These are phyloP conservation scores for Chanos chanos DNA, from an alignment of 2,797 vertebrate species.

Conservation along the genomic window DNA sequence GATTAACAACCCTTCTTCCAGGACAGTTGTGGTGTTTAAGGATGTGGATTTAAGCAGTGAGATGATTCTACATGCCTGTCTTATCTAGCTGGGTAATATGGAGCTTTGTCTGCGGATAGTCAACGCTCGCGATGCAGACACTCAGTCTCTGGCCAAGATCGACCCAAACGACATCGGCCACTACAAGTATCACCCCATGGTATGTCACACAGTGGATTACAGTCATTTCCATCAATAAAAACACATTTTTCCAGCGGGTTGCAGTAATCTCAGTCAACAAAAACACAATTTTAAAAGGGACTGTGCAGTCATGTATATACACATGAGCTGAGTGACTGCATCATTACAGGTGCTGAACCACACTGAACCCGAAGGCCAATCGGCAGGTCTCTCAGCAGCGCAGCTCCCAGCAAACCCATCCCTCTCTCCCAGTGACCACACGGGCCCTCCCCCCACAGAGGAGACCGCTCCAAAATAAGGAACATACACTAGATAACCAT, in stretches of 20 bases:
- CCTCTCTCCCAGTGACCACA: conserved; percentile 41
- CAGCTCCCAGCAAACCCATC: not conserved
- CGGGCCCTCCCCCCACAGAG: conserved; percentile 57
- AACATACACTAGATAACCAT: too few relatives aligned
- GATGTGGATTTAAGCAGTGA: too few relatives aligned
- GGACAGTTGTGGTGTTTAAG: too few relatives aligned
- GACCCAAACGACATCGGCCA: conserved; percentile 51
- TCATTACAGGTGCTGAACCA: conserved; percentile 46
- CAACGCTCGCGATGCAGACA: conserved; percentile 67
- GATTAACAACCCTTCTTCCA: too few relatives aligned
- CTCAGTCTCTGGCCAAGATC: conserved; percentile 59
- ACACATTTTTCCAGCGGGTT: not conserved
- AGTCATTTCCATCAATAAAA: not conserved
- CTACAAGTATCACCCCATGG: conserved; percentile 65
- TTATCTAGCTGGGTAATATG: conserved; percentile 62
- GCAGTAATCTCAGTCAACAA: not conserved
- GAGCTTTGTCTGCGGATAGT: conserved; percentile 74
- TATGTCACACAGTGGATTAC: conserved; percentile 39
- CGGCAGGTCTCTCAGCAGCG: not conserved
- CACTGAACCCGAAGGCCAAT: not conserved
- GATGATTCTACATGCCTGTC: too few relatives aligned
- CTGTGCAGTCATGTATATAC: not conserved
- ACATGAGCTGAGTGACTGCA: not conserved
- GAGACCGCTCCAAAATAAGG: too few relatives aligned
- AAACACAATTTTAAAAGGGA: too few relatives aligned